Evolutionary conservation across 2,888 invertebrate species (phyloP), one percentile per base, ranked within the genome.

Genomic region (Notodromas monacha): DNA sequence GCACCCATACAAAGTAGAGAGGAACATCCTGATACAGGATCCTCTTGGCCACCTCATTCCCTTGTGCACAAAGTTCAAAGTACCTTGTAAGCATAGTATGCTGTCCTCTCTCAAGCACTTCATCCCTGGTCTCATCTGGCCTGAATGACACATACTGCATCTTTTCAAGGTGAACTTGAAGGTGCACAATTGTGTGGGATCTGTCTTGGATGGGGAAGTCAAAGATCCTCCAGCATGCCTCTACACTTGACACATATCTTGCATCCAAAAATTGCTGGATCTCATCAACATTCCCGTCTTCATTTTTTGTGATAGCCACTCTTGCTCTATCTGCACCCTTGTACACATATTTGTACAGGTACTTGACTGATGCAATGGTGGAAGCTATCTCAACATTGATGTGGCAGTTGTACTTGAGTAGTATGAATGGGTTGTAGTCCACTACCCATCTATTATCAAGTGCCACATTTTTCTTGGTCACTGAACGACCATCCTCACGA

Each of bases 301-400:
- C 15, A 28, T 33, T 14, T 33, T 32, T 11, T 30, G 29, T 26
- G 3, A 34, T 5, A 16, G 34, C 29, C 3, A 38, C n/a, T 15
- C 15, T 28, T 10, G 37, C 36, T 15, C 35, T 31, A 27, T 43
- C 40, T 21, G 34, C 31, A 2, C 40, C 43, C 35, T 42, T 45
- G 31, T 40, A 41, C 1, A 41, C 35, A 31, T 46, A 47, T 26
- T 45, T 44, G 33, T 33, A 40, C 10, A 47, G 12, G 32, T 47
- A 45, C 30, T 42, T 44, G 2, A 42, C 34, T 5, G 34, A 32
- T 12, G 30, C 35, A 3, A 45, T 29, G 10, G 38, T 32, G 4
- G 33, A 26, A 31, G 40, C 40, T 12, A 37, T 28, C 39, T 51
- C 47, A 2, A 48, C 42, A 38, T 50, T 51, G 21, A 50, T 45